Conservation (phyloP, 2,797 vertebrate genomes). For the Lophius americanus region DNA sequence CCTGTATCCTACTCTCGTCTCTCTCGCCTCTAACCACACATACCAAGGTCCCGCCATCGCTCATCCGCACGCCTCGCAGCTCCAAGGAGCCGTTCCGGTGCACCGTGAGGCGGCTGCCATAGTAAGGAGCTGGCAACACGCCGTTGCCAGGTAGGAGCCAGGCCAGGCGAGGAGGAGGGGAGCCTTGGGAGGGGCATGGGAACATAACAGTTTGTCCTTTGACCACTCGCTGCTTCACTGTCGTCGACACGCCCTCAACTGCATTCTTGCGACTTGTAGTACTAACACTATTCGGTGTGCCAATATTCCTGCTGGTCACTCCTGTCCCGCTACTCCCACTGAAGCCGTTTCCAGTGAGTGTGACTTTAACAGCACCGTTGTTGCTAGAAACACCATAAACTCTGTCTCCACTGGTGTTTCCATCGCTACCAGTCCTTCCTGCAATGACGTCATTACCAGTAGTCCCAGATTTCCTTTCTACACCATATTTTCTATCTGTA, state of each 20-base stretch:
- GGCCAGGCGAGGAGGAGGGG: constrained; percentile 82
- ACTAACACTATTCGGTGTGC: not conserved
- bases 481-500: constrained; percentile 33
- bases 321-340: constrained; percentile 31
- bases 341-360: constrained; percentile 37
- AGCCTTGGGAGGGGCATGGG: constrained; percentile 86
- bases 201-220: constrained; percentile 85
- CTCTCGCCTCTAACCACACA: constrained; percentile 88
- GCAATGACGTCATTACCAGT: constrained; percentile 60
- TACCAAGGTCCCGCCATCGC: constrained; percentile 83
- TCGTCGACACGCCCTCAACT: constrained; percentile 35
- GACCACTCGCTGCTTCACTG: constrained; percentile 74
- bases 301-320: constrained; percentile 18
- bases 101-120: constrained; percentile 88
- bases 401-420: constrained; percentile 32
- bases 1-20: constrained; percentile 83
- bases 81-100: constrained; percentile 91
- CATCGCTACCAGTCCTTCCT: constrained; percentile 30
- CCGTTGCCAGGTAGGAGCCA: constrained; percentile 93
- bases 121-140: constrained; percentile 89
- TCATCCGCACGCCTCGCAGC: constrained; percentile 78
- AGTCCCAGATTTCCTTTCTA: constrained; percentile 32
- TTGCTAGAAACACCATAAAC: constrained; percentile 43
- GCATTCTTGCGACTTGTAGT: constrained; percentile 28
- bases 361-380: constrained; percentile 30